A percentile compares a stretch with the other conserved stretches of the same genome.
These are phyloP conservation scores for Pantherophis vulpinus DNA, from an alignment of 2,797 vertebrate species.

Conservation along the genomic window DNA sequence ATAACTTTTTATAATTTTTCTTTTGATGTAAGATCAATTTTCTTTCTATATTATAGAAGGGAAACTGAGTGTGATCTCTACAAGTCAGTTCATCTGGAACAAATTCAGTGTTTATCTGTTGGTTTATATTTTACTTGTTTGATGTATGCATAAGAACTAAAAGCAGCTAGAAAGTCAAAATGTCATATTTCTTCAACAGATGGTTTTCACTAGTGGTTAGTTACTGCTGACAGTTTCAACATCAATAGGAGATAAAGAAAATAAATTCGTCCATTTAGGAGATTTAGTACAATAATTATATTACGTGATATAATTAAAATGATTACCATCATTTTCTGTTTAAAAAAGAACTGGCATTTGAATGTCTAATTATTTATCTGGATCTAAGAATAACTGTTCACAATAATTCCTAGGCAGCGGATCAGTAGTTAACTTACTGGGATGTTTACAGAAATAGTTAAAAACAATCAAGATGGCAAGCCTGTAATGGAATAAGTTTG, in stretches of 20 bases:
- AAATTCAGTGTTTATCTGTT: not conserved
- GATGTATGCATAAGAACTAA: not conserved
- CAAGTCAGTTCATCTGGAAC: not conserved
- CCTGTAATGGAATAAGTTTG: not conserved
- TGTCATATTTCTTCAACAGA: not conserved
- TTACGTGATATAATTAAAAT: not conserved
- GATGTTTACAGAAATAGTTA: not conserved
- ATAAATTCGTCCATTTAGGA: not conserved
- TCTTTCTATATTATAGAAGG: not conserved
- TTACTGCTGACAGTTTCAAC: not conserved
- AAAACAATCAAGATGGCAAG: not conserved
- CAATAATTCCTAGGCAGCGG: not conserved
- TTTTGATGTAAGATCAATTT: not conserved
- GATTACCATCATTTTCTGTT: not conserved
- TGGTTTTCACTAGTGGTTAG: not conserved
- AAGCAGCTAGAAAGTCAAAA: not conserved
- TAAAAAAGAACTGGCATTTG: not conserved
- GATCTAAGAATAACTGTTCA: not conserved
- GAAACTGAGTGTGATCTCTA: not conserved
- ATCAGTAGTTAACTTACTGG: not conserved
- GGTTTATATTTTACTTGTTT: not conserved
- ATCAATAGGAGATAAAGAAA: not conserved
- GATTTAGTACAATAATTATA: not conserved
- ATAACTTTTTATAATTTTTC: not conserved
- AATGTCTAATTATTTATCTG: not conserved